Percentiles rank a stretch among this genome's conserved stretches.
Conservation (phyloP, 2,797 vertebrate species). For the Neosilurus hyrtlii region DNA sequence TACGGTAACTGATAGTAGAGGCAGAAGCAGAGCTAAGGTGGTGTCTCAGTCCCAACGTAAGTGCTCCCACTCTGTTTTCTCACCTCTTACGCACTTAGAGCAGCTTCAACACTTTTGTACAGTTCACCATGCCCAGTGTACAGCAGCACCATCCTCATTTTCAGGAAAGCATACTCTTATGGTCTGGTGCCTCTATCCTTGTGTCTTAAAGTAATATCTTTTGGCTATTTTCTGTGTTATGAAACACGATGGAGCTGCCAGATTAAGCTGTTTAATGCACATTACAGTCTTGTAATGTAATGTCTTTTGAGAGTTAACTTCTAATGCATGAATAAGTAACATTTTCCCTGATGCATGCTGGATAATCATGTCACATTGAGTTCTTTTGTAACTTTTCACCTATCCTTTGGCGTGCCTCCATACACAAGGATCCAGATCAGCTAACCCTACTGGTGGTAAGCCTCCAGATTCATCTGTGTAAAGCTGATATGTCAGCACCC, state of each 20-base stretch:
- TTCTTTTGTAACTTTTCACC: slow-evolving; percentile 77
- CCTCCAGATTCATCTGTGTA: slow-evolving; percentile 71
- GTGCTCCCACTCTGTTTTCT: slow-evolving; percentile 47
- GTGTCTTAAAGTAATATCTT: slow-evolving; percentile 50
- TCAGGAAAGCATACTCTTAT: slow-evolving; percentile 39
- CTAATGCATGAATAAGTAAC: slow-evolving; percentile 48
- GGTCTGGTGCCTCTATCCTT: slow-evolving; percentile 49
- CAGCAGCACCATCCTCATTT: slow-evolving; percentile 30
- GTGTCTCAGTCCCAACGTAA: slow-evolving; percentile 97
- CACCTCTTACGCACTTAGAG: neutral
- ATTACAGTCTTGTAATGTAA: slow-evolving; percentile 16
- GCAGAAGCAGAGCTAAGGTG: slow-evolving; percentile 93
- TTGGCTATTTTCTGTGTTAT: slow-evolving; percentile 49
- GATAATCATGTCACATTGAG: slow-evolving; percentile 68
- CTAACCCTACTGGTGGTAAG: slow-evolving; percentile 99
- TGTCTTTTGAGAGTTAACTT: neutral
- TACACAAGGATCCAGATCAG: slow-evolving; percentile 99
- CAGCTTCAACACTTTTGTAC: slow-evolving; percentile 38
- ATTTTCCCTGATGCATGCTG: slow-evolving; percentile 76
- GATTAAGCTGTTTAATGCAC: slow-evolving; percentile 44
- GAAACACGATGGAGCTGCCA: slow-evolving; percentile 29
- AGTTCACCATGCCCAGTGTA: slow-evolving; percentile 5
- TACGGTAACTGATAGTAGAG: slow-evolving; percentile 84
- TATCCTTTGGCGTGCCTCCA: slow-evolving; percentile 87
- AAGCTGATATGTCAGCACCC: slow-evolving; percentile 53